Base-by-base conservation (phyloP, 2,888 invertebrate species). In the Papilio gigon region DNA sequence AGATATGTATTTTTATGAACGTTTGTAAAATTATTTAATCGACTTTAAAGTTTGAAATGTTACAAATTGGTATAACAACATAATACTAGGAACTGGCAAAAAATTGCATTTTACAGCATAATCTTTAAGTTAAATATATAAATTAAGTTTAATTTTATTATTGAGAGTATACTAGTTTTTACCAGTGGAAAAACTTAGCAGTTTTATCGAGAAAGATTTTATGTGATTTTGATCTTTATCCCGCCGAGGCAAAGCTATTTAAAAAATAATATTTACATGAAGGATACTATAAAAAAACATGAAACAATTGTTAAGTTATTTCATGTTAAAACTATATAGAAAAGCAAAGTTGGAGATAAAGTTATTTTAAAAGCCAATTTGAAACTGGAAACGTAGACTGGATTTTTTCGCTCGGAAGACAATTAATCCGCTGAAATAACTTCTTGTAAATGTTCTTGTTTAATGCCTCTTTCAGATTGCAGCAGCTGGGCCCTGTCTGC, bases 401-500 rank as follows among this genome's bases (percentile, higher is more conserved):
- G 9, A 47, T 22, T 59, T 66, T 66, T 66, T 47, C 59, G 47
- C 33, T 17, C 59, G 25, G 27, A 66, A 50, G 17, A 37, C 67
- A 50, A 67, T 67, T 67, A 35, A 67, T 60, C 53, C 50, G 20
- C n/a, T 50, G 47, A 61, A 67, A 67, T 61, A 67, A 67, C 67
- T 67, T 60, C 40, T 67, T 53, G 67, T 60, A 61, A 67, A 67
- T 67, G 50, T 60, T 67, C 60, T 67, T 53, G 67, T 67, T 67
- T 50, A 61, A 67, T 61, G 61, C 50, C 60, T 53, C 67, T 60
- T 59, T 40, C 50, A 60, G 37, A 67, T 61, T 61, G 67, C 60
- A 61, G 25, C 67, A 67, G 60, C 61, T 67, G 61, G 78, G 76
- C 80, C 83, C 78, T 78, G 79, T 78, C 83, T 80, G 84, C 86